Base-by-base conservation (phyloP, 2,888 invertebrate genomes). In the Sinotaia quadrata region DNA sequence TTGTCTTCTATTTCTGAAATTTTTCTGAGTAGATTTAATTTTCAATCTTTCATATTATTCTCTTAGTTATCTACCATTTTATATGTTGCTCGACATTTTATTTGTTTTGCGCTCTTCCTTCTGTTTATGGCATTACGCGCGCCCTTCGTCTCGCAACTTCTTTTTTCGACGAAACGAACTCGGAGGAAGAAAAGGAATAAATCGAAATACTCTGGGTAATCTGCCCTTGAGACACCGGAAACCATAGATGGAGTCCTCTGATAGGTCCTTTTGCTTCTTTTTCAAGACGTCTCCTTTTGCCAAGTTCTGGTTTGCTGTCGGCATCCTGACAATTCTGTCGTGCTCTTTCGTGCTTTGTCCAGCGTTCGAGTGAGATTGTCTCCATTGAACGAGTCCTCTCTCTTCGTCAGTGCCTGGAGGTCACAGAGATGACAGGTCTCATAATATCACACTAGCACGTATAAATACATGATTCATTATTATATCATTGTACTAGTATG, bases 381-480 rank as follows among this genome's bases (percentile, higher is more conserved):
- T 63, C 63, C 63, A 63, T n/a, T 24, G 10, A 7, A 31, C 8
- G 2, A 63, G 24, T 4, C 63, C 63, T 41, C 63, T 37, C 18
- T 63, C 63, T 7, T 29, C 41, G 37, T 37, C 52, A 8, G 63
- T 63, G 5, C 63, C 63, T 63, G 62, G 2, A 15, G 27, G 29
- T 10, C 2, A 29, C 27, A 27, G 18, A 27, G 18, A n/a, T 1
- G 49, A 31, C 0, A 34, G 7, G 21, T 10, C n/a, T n/a, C n/a
- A n/a, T n/a, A n/a, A n/a, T n/a, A n/a, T n/a, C n/a, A n/a, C n/a
- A n/a, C n/a, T n/a, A n/a, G n/a, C n/a, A n/a, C n/a, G n/a, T n/a
- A n/a, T n/a, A n/a, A n/a, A n/a, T n/a, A n/a, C n/a, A n/a, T n/a
- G n/a, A n/a, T n/a, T n/a, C n/a, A n/a, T n/a, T n/a, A n/a, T n/a